phyloP scores from a whole-genome alignment of 1,140 invertebrate genomes.

The Bombus huntii region DNA sequence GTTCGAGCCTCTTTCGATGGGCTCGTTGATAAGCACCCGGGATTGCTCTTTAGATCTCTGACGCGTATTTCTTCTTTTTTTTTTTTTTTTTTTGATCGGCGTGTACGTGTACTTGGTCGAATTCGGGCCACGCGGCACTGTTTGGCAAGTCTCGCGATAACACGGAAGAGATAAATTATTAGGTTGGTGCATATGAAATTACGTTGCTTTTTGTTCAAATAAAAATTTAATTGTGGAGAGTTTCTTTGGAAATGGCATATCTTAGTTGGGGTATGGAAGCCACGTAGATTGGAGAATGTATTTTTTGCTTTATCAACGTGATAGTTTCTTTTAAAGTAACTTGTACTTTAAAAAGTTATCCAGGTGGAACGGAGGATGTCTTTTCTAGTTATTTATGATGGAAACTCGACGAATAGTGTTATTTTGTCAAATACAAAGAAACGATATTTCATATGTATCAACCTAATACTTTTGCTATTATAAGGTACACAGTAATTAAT shows the following conservation, averaged over 20 bases:
- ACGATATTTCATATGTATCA: too few relatives aligned
- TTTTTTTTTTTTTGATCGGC: neutral
- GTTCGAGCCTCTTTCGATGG: conserved; percentile 20
- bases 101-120: neutral
- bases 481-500: too few relatives aligned
- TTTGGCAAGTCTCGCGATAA: conserved; percentile 16
- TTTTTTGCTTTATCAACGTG: neutral
- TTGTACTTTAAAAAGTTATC: neutral
- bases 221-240: neutral
- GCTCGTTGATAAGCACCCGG: conserved; percentile 33
- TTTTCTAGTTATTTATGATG: too few relatives aligned
- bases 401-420: too few relatives aligned
- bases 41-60: conserved; percentile 41
- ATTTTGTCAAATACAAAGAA: too few relatives aligned
- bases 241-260: neutral
- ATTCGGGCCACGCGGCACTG: conserved; percentile 23
- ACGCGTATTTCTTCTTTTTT: neutral
- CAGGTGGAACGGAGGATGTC: too few relatives aligned
- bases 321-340: neutral
- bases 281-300: too few relatives aligned
- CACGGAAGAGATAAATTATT: conserved; percentile 7
- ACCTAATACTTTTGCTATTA: too few relatives aligned
- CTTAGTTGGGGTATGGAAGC: too few relatives aligned
- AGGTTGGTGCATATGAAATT: neutral
- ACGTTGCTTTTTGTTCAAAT: neutral